Evolutionary conservation across 2,888 invertebrate genomes (phyloP).

Genomic region (Heliconius erato): DNA sequence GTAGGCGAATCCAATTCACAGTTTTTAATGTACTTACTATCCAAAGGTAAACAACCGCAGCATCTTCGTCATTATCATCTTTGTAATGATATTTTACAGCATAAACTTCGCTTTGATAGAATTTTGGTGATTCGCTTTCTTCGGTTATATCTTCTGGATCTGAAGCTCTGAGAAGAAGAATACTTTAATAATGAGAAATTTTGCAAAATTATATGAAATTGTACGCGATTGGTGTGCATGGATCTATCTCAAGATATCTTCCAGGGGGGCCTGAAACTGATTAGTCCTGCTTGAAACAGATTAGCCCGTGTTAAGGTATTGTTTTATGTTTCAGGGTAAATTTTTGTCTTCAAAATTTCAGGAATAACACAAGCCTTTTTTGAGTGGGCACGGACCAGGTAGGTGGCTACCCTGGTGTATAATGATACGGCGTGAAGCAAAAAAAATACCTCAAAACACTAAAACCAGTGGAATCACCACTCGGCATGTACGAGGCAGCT

Average conservation of each 20-base stretch:
- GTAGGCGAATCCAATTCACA: no score
- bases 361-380: no score
- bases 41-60: slow-evolving; percentile 89
- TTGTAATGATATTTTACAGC: slow-evolving; percentile 88
- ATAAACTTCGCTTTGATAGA: slow-evolving; percentile 89
- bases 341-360: no score
- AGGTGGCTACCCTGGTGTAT: no score
- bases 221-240: no score
- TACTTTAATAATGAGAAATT: not conserved
- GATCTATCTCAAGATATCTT: no score
- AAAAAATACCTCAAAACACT: slow-evolving; percentile 79
- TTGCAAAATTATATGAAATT: no score
- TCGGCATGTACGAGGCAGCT: slow-evolving; percentile 91
- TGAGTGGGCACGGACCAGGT: no score
- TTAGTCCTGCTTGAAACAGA: no score
- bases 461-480: slow-evolving; percentile 87
- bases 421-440: not conserved
- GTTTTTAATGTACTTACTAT: slow-evolving; percentile 74
- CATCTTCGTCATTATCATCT: slow-evolving; percentile 79
- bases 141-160: slow-evolving; percentile 72
- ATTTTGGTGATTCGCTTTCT: slow-evolving; percentile 74
- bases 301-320: no score
- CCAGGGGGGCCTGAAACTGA: no score
- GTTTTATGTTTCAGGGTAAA: no score
- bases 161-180: slow-evolving; percentile 61